Conservation (phyloP, 2,888 invertebrate genomes). For the Stictocephala bisonia region DNA sequence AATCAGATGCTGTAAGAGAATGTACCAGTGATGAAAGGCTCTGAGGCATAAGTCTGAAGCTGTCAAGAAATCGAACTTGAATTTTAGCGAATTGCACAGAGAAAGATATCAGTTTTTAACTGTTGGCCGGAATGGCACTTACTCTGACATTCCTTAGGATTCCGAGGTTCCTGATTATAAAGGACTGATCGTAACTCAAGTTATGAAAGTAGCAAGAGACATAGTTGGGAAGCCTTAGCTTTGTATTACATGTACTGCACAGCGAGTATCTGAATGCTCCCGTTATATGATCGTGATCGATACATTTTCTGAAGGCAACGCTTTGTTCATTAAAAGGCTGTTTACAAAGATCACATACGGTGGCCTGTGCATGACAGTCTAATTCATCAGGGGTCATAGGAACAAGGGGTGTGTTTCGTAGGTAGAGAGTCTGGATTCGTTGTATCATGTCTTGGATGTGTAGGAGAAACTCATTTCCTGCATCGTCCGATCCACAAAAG, state of each 20-base stretch:
- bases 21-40: neutral
- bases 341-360: neutral
- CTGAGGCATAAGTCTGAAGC: neutral
- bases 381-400: neutral
- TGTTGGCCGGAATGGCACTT: neutral
- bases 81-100: neutral
- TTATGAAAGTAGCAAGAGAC: neutral
- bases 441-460: neutral
- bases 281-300: neutral
- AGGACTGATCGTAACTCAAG: neutral
- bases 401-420: neutral
- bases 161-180: neutral
- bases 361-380: neutral
- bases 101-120: neutral
- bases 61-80: neutral
- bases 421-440: neutral
- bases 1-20: neutral
- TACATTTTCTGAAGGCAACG: neutral
- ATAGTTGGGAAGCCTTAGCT: neutral
- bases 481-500: neutral
- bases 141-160: neutral
- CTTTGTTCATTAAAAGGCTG: neutral
- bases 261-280: neutral
- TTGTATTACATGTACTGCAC: neutral
- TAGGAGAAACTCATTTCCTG: neutral